Base-by-base conservation (phyloP, 2,113 vertebrate genomes). In the Dolichallabes microphthalmus region DNA sequence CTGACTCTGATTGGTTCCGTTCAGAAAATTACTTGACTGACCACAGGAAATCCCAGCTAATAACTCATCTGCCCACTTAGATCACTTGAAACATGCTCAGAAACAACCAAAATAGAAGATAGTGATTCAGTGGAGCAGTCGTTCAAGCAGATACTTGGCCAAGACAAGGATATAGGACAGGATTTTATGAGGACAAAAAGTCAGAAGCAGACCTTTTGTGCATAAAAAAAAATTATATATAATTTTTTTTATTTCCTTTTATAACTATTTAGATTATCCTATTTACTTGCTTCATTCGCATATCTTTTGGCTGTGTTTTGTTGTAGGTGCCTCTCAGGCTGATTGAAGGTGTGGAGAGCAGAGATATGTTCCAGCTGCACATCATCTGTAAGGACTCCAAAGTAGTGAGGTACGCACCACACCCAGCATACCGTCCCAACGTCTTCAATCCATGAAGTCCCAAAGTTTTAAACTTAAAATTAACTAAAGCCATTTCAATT, bases 341-440 rank as follows among this genome's bases (percentile, higher is more conserved):
- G 93, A 98, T 99, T 88, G 98, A 99, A 89, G 95, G 94, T 0
- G 98, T 98, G 93, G 98, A 99, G 94, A 96, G 96, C 92, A 96
- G 98, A 92, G 98, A 99, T 87, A 99, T 99, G 98, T 99, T 98
- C 92, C 98, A 99, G 94, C 94, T 99, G 90, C 97, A 99, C 92
- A 98, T 99, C 12, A 93, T 98, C 93, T 99, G 98, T 96, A 99
- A 99, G 92, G 98, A 99, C 95, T 99, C 97, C 91, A 99, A 99
- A 94, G 96, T 99, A 92, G 97, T 99, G 92, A 97, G 98, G 98
- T 99, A 94, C 25, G 60, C 27, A 39, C 45, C 57, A 61, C 77
- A 75, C 27, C 19, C 22, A 55, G 25, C 6, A 50, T 71, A 39
- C 55, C 27, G 66, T 52, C 55, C 27, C 52, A 69, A 85, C 45